These are phyloP conservation scores for Megaceryle alcyon DNA, from an alignment of 2,797 vertebrate genomes.

Conservation along the genomic window DNA sequence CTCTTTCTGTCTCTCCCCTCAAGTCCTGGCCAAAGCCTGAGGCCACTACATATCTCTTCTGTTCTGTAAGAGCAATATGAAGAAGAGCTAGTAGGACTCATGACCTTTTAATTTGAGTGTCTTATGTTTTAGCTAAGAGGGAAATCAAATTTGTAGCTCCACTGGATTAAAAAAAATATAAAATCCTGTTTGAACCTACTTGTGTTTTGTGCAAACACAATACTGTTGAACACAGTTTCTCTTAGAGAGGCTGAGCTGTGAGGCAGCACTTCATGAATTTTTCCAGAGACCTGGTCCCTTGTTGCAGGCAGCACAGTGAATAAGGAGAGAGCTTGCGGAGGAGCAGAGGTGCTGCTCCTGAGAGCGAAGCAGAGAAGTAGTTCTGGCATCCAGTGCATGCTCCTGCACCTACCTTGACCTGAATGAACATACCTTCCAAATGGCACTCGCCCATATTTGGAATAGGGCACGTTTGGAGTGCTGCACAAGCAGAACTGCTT, in stretches of 20 bases:
- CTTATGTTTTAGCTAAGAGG: not conserved
- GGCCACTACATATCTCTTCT: not conserved
- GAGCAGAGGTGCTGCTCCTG: not conserved
- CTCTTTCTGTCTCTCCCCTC: not conserved
- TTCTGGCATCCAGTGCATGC: not conserved
- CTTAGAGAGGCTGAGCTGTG: not conserved
- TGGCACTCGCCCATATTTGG: accelerated
- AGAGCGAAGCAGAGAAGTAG: not conserved
- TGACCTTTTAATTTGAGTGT: not conserved
- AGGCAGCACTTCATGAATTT: not conserved
- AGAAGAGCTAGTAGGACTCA: not conserved
- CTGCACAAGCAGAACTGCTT: not conserved
- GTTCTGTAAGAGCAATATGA: not conserved
- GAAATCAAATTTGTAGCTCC: not conserved
- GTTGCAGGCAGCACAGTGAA: not conserved
- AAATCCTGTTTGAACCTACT: not conserved
- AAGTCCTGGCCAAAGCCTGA: not conserved
- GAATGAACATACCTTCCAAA: not conserved
- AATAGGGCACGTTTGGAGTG: not conserved
- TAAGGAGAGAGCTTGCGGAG: not conserved
- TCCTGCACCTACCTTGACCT: not conserved
- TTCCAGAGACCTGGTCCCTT: not conserved
- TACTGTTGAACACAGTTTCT: not conserved
- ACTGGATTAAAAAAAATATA: not conserved
- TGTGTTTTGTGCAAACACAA: accelerated